A percentile compares a stretch with the other conserved stretches of the same genome.
phyloP scores from a whole-genome alignment of 2,888 invertebrate species.

The Terebella lapidaria region DNA sequence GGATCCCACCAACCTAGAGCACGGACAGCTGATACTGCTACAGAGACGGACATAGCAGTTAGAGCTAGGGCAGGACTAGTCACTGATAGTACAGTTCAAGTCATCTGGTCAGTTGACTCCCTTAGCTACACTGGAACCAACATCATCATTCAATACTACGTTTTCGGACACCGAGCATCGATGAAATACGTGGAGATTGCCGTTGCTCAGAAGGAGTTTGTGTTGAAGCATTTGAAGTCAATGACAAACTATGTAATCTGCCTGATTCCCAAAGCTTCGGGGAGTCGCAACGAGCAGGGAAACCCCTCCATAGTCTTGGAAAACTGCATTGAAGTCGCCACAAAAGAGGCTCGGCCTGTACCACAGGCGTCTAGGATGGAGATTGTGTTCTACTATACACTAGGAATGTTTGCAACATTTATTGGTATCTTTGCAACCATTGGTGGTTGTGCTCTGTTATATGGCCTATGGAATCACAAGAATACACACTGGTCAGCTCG shows the following conservation, averaged over 20 bases:
- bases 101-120: background rate
- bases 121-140: background rate
- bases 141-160: conserved; percentile 10
- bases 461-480: conserved; percentile 3
- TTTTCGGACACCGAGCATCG: conserved; percentile 8
- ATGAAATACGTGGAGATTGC: conserved; percentile 4
- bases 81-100: background rate
- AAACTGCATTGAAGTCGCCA: conserved; percentile 13
- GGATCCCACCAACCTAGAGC: background rate
- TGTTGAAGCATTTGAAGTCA: conserved; percentile 4
- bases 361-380: background rate
- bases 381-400: conserved; percentile 7
- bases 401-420: conserved; percentile 10
- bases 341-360: background rate
- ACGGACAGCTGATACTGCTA: too few relatives aligned
- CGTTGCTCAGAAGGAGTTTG: background rate
- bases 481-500: conserved; percentile 1
- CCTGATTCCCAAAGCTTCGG: background rate
- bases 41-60: background rate
- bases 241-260: conserved; percentile 13
- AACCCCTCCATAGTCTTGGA: conserved; percentile 4
- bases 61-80: background rate
- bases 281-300: background rate
- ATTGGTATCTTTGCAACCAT: conserved; percentile 5
- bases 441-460: conserved; percentile 8